Evolutionary conservation across 2,888 invertebrate species (phyloP).

Genomic region (Synanthedon tipuliformis): DNA sequence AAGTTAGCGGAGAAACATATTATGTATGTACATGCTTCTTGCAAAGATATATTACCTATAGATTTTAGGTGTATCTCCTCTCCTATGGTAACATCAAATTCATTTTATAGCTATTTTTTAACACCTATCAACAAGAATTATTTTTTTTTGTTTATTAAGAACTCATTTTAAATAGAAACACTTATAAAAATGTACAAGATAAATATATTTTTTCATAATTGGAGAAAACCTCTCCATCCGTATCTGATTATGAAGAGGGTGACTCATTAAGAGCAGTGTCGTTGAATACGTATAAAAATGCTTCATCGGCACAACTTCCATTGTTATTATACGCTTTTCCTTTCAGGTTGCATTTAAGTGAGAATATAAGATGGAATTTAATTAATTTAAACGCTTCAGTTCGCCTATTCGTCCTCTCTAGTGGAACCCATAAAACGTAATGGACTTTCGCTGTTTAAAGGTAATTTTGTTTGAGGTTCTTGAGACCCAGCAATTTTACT

Average conservation of each 20-base stretch:
- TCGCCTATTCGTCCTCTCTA: slow-evolving; percentile 51
- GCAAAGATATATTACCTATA: too few relatives aligned
- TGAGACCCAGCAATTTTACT: slow-evolving; percentile 35
- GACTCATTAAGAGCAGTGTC: not conserved
- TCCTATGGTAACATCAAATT: too few relatives aligned
- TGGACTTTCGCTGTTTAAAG: slow-evolving; percentile 64
- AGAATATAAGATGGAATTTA: slow-evolving; percentile 43
- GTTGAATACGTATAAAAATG: slow-evolving; percentile 9
- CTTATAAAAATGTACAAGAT: not conserved
- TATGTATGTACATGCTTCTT: too few relatives aligned
- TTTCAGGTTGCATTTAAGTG: slow-evolving; percentile 34
- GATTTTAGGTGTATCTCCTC: too few relatives aligned
- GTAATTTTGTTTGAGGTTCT: slow-evolving; percentile 50
- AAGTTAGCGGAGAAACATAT: too few relatives aligned
- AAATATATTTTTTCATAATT: not conserved
- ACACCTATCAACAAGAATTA: too few relatives aligned
- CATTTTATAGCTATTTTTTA: too few relatives aligned
- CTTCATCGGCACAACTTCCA: slow-evolving; percentile 9
- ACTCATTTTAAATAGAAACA: too few relatives aligned
- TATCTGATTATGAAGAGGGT: not conserved
- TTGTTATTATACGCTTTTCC: slow-evolving; percentile 21
- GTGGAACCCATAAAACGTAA: slow-evolving; percentile 62
- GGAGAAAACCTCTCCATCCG: not conserved
- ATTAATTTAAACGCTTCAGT: slow-evolving; percentile 57
- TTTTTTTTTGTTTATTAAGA: too few relatives aligned